Base-by-base conservation (phyloP, 1,140 invertebrate genomes). In the Drosophila grimshawi region DNA sequence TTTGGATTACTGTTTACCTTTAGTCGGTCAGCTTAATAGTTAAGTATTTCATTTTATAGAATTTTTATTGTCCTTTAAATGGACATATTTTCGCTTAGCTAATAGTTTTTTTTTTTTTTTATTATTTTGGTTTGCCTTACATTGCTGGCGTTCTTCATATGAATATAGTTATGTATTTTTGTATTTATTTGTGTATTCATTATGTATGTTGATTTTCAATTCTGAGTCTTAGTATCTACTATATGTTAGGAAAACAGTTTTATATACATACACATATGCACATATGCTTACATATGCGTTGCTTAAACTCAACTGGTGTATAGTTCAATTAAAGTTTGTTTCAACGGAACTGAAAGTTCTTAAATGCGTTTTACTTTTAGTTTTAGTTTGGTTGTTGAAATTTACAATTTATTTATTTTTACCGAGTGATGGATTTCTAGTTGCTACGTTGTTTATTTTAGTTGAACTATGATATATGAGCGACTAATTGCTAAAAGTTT, bases 381-480 rank as follows among this genome's bases (percentile, higher is more conserved):
- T 81, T 86, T 62, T 66, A 75, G 74, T 78, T 78, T 33, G 49
- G 57, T 52, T 64, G 32, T 53, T 69, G 67, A 70, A 71, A 59
- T 71, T 65, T 64, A 71, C 60, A 76, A 71, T 71, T 39, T 64
- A 46, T 56, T 39, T 57, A 32, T 48, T 59, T 39, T 55, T 60
- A 56, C 64, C 33, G 52, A 68, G 10, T 63, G 59, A 75, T 75
- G 70, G 37, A 61, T 46, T 68, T 57, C 48, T 55, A 70, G 67
- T 59, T 75, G 57, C 59, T 52, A 70, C 57, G 46, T 75, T 71
- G 48, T 64, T 71, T 65, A 63, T 53, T 60, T 71, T 60, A 88
- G 80, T 89, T 86, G 55, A 88, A 88, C 83, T 86, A 86, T 86
- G 83, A 86, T 83, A 88, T 86, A 86, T 86, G 85, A 86, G 82